These are phyloP conservation scores for Ataeniobius toweri DNA, from an alignment of 2,797 vertebrate species.

Conservation along the genomic window DNA sequence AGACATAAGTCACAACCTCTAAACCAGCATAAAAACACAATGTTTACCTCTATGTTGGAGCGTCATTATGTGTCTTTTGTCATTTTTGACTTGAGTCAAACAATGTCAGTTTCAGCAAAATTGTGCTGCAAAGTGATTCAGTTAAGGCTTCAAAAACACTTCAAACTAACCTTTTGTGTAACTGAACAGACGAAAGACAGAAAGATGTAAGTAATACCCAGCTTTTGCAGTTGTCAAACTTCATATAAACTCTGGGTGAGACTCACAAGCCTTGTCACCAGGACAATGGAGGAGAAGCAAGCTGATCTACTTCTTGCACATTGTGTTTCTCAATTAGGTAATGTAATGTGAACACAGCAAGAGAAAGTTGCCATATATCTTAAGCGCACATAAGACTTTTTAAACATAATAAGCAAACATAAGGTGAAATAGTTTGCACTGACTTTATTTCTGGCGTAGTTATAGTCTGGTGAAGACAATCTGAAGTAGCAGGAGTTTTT, in stretches of 20 bases:
- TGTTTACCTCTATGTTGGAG: not conserved
- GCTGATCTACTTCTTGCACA: not conserved
- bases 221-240: not conserved
- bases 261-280: not conserved
- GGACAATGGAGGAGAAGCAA: not conserved
- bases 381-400: not conserved
- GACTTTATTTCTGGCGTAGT: too few relatives aligned
- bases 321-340: not conserved
- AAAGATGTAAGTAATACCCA: not conserved
- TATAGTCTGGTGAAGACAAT: not conserved
- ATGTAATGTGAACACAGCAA: not conserved
- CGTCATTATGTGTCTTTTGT: not conserved
- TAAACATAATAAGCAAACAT: not conserved
- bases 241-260: not conserved
- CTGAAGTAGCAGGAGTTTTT: not conserved
- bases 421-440: not conserved
- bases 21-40: not conserved
- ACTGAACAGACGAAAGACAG: not conserved
- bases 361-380: not conserved
- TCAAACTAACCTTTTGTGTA: not conserved
- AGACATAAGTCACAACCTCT: not conserved
- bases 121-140: not conserved
- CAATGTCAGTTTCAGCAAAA: not conserved
- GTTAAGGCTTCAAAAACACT: not conserved
- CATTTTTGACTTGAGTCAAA: not conserved